Evolutionary conservation across 2,113 vertebrate species (phyloP), one percentile per base, ranked within the genome.

Genomic region (Cynopterus brachyotis): DNA sequence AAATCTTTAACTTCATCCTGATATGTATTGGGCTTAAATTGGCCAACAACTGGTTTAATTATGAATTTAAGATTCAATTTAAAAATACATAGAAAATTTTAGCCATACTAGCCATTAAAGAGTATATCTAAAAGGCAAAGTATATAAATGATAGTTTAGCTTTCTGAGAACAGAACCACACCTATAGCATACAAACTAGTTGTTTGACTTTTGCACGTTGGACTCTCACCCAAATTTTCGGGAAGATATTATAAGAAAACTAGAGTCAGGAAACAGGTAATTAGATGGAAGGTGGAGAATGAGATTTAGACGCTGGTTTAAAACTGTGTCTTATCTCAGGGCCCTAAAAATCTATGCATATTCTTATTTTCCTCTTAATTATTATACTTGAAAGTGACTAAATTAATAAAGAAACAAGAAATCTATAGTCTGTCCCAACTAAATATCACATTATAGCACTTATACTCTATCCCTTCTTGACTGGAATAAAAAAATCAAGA

Each of bases 1-100:
- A 90, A 30, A 84, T 82, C 24, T 89, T 69, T 94, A 80, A 62
- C 35, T 97, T 93, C 17, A 86, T 95, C 85, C 50, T 92, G 53
- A 32, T 66, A 72, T 67, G 3, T 76, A 67, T 50, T 45, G 17
- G 32, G 7, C 10, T 85, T 89, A 96, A 69, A 32, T 16, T 89
- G 13, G 32, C 28, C 47, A 94, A 81, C 6, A 66, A 2, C 42
- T 78, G 2, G 24, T 78, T 84, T 35, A 69, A n/a, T 84, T 70
- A 10, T 88, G 9, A 72, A 95, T 93, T 81, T 95, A 87, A 93
- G 93, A 84, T 93, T 93, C 62, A 72, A 47, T 79, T 95, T 12
- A 55, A 93, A 85, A 89, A 82, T 40, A 55, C 28, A 22, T 82
- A 24, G 57, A 86, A 45, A 88, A 85, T 37, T 96, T 28, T 81